Base-by-base conservation (phyloP, 30 jellyfish, hydroid and myxozoan species). In the Hydractinia echinata region DNA sequence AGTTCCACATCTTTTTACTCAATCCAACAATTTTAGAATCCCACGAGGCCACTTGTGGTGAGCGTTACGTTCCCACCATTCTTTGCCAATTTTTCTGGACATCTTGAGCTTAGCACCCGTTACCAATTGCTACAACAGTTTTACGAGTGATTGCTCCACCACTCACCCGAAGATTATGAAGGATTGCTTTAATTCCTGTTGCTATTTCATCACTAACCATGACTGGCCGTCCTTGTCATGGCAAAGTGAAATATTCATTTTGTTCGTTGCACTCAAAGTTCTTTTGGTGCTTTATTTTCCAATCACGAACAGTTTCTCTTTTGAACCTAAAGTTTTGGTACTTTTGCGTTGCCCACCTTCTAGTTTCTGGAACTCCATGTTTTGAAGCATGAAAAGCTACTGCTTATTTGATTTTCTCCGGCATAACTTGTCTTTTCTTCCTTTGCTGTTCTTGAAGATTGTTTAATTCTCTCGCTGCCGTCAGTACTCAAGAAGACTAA, bases 241-340 rank as follows among this genome's bases (percentile, higher is more conserved):
- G 86, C n/a, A 62, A 39, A 55, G 86, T 1, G 61, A 79, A 79
- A 58, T 8, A 81, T 8, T 68, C 4, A 7, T 66, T 69, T 49
- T 30, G 85, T 18, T 44, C 4, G 50, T 81, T 67, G 19, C 18
- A 62, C 53, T 61, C 88, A 81, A 81, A 81, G 51, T 67, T 19
- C 67, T 81, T n/a, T 68, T 53, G 73, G 73, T 81, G 61, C n/a
- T n/a, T n/a, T n/a, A 55, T 48, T 68, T 81, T 81, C 54, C 88
- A 81, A 50, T 81, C 84, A 4, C 88, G 3, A 51, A 67, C 88
- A 66, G 85, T 81, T 81, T 81, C 88, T 50, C 88, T 81, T 81
- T 81, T 81, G 61, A 79, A 79, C 56, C 64, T 61, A 55, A 79
- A 55, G 0, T 79, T 62, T 30, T 85, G 88, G 67, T 81, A 81